Conservation (phyloP, 2,888 invertebrate genomes). For the Mystacides longicornis region DNA sequence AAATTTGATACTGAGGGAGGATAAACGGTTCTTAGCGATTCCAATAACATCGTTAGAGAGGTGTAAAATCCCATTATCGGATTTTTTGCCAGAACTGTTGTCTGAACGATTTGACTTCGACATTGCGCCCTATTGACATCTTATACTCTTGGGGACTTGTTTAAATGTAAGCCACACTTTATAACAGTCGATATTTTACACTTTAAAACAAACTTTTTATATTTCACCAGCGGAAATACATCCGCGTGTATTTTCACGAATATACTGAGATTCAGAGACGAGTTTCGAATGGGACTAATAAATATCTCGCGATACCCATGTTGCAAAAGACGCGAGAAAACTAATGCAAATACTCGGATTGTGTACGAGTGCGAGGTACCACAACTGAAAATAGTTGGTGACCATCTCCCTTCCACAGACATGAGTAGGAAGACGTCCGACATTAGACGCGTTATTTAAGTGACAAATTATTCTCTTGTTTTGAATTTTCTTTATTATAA, state of each 20-base stretch:
- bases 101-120: constrained; percentile 14
- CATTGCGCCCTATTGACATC: constrained; percentile 15
- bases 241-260: too few species aligned
- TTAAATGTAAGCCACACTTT: too few species aligned
- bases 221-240: too few species aligned
- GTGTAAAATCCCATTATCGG: constrained; percentile 43
- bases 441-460: neutral
- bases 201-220: too few species aligned
- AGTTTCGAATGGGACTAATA: too few species aligned
- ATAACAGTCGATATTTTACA: too few species aligned
- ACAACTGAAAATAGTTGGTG: constrained; percentile 1
- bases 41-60: constrained; percentile 43
- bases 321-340: neutral
- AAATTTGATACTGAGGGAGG: constrained; percentile 42
- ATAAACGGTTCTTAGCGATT: constrained; percentile 43
- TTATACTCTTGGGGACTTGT: too few species aligned
- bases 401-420: neutral
- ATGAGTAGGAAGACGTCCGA: neutral
- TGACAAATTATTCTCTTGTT: neutral
- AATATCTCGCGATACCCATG: neutral
- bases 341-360: neutral
- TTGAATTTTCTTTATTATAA: neutral
- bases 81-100: constrained; percentile 31
- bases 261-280: too few species aligned
- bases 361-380: neutral